A percentile compares a stretch with the other conserved stretches of the same genome.
Evolutionary conservation across 2,888 invertebrate genomes (phyloP).

Genomic region (Mythimna vitellina): DNA sequence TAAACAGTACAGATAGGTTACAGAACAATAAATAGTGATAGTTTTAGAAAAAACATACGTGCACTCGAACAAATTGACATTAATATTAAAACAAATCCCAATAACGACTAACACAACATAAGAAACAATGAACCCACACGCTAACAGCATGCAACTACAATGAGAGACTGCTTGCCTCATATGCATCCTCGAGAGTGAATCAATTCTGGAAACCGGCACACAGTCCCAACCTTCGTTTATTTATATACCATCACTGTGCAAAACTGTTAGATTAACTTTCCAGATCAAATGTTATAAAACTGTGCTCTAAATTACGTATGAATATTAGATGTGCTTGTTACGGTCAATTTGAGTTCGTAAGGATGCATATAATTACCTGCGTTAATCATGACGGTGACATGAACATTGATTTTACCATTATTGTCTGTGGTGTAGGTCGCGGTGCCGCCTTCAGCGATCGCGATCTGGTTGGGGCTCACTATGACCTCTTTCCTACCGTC

Average conservation of each 20-base stretch:
- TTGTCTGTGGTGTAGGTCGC: conserved; percentile 93
- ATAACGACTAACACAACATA: conserved; percentile 50
- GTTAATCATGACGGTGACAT: conserved; percentile 96
- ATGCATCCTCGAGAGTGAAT: conserved; percentile 88
- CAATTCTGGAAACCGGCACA: conserved; percentile 77
- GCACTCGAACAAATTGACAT: conserved; percentile 62
- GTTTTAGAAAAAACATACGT: conserved; percentile 52
- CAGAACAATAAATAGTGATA: conserved; percentile 57
- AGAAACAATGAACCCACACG: conserved; percentile 60
- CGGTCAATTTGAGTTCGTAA: conserved; percentile 80
- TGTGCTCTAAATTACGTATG: conserved; percentile 75
- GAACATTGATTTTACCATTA: conserved; percentile 97
- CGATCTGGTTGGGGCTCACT: conserved; percentile 86
- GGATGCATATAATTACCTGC: conserved; percentile 92
- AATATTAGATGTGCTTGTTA: conserved; percentile 75
- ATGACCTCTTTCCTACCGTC: conserved; percentile 90
- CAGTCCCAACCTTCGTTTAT: conserved; percentile 77
- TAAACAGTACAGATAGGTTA: conserved; percentile 55
- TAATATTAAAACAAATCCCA: conserved; percentile 39
- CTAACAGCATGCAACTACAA: conserved; percentile 77
- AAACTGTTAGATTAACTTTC: conserved; percentile 86
- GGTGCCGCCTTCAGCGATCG: conserved; percentile 87
- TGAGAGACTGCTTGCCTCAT: conserved; percentile 88
- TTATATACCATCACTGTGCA: conserved; percentile 85
- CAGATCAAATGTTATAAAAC: conserved; percentile 70